phyloP scores from a whole-genome alignment of 2,888 invertebrate species.

The Loripinus fragilis region DNA sequence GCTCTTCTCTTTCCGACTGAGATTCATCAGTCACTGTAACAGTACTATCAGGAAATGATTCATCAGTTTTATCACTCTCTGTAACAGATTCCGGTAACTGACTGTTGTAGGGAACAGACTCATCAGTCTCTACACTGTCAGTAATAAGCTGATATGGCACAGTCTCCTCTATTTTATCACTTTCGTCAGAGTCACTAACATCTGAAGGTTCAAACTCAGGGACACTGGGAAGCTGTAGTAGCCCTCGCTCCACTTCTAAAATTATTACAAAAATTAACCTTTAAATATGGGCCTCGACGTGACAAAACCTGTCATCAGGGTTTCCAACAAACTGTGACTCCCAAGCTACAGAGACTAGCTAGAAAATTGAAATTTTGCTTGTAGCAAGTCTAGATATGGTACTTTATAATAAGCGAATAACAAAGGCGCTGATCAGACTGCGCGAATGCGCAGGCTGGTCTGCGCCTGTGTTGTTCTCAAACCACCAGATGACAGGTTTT shows the following conservation, averaged over 20 bases:
- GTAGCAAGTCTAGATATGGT: too few relatives aligned
- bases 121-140: not conserved
- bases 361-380: too few relatives aligned
- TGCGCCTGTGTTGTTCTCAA: too few relatives aligned
- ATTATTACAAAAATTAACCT: too few relatives aligned
- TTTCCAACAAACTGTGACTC: too few relatives aligned
- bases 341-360: too few relatives aligned
- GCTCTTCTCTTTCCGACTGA: not conserved
- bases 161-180: not conserved
- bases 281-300: too few relatives aligned
- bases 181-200: not conserved
- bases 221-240: not conserved
- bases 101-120: slow-evolving; percentile 10
- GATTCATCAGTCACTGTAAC: not conserved
- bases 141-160: not conserved
- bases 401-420: too few relatives aligned
- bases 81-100: not conserved
- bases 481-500: too few relatives aligned
- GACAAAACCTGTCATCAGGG: too few relatives aligned
- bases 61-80: not conserved
- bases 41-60: not conserved
- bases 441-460: too few relatives aligned
- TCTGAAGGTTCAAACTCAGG: slow-evolving; percentile 3
- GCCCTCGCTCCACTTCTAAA: not conserved
- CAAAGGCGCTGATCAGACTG: too few relatives aligned